Evolutionary conservation across 2,797 vertebrate genomes (phyloP).

Genomic region (Glyptemys insculpta): DNA sequence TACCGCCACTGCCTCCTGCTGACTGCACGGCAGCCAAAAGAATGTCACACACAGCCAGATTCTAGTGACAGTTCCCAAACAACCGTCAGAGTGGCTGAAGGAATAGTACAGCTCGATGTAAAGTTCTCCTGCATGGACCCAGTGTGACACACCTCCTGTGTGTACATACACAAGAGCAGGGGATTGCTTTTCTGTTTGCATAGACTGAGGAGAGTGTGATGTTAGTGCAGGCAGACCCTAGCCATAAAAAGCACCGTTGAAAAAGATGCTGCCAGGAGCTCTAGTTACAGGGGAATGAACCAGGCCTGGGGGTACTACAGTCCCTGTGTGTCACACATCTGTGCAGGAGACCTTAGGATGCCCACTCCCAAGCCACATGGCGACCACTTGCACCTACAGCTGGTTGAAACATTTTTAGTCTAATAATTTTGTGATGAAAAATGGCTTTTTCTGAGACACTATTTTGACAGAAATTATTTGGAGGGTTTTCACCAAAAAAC

Average conservation of each 20-base stretch:
- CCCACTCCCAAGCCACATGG: background rate
- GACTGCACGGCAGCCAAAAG: background rate
- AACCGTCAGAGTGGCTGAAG: background rate
- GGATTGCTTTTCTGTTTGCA: no score
- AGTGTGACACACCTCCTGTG: background rate
- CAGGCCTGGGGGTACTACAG: background rate
- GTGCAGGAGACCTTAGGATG: background rate
- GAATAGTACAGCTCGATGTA: no score
- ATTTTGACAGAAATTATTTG: background rate
- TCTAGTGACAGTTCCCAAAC: background rate
- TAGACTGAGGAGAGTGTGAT: no score
- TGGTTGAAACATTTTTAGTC: background rate
- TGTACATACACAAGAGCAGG: no score
- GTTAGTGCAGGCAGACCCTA: background rate
- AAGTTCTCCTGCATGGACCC: background rate
- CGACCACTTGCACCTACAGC: background rate
- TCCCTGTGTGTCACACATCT: background rate
- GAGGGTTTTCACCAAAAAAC: background rate
- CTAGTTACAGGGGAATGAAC: no score
- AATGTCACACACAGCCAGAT: background rate
- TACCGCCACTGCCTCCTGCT: background rate
- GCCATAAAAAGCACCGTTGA: no score
- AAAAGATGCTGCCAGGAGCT: no score
- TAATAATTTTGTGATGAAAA: background rate
- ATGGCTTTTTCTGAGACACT: background rate